These are phyloP conservation scores for Caenorhabditis plicata DNA, from an alignment of 2,888 invertebrate genomes.

Conservation along the genomic window DNA sequence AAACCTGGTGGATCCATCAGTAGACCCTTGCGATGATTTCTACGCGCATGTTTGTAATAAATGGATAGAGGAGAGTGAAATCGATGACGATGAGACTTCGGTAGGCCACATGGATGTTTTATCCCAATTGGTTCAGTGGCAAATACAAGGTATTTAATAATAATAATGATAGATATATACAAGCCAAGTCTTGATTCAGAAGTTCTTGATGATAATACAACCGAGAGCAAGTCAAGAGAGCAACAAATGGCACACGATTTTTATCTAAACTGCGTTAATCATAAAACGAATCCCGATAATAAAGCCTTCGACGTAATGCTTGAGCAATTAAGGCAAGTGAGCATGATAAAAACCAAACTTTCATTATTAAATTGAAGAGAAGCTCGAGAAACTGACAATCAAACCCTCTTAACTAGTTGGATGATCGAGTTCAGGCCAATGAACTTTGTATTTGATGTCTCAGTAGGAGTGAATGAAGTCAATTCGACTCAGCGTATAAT, in stretches of 20 bases:
- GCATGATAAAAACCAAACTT: neutral
- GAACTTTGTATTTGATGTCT: constrained; percentile 2
- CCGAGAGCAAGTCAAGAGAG: neutral
- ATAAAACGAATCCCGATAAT: constrained; percentile 1
- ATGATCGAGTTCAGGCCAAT: constrained; percentile 4
- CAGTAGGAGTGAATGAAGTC: constrained; percentile 1
- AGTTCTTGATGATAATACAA: neutral
- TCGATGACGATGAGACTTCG: constrained; percentile 1
- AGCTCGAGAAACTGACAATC: neutral
- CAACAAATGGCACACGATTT: constrained; percentile 1
- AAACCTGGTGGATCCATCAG: neutral
- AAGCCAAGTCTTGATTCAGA: neutral
- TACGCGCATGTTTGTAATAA: constrained; percentile 3
- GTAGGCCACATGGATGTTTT: constrained; percentile 6
- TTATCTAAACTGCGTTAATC: constrained; percentile 2
- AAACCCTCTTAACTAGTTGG: neutral
- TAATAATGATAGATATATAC: neutral
- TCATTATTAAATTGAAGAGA: neutral
- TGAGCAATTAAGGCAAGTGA: neutral
- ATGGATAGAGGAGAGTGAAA: neutral
- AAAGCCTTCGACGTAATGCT: neutral
- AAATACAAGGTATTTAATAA: neutral
- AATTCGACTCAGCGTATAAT: constrained; percentile 1
- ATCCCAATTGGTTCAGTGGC: neutral
- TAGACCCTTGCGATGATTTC: constrained; percentile 4